Evolutionary conservation across 2,113 vertebrate genomes (phyloP).

Genomic region (Eurystomus gularis): DNA sequence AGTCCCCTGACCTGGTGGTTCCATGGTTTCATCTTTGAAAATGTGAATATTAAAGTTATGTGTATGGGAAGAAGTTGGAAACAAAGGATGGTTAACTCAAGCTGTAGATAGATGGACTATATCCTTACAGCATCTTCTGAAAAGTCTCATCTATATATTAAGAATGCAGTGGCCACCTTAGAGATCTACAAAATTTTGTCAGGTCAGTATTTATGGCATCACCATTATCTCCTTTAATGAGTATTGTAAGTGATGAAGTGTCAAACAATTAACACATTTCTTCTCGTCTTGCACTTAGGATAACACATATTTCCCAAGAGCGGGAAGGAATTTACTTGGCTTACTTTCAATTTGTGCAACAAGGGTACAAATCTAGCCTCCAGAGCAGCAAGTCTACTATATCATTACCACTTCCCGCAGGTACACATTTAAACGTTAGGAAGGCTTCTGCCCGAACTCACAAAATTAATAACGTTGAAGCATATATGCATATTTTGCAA

Average conservation of each 20-base stretch:
- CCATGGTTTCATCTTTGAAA: neutral
- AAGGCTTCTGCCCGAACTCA: neutral
- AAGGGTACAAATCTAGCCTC: neutral
- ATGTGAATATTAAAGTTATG: neutral
- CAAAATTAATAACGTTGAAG: conserved; percentile 2
- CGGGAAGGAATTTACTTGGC: conserved; percentile 33
- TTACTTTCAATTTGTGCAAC: conserved; percentile 7
- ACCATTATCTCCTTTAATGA: conserved; percentile 55
- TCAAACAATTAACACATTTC: conserved; percentile 67
- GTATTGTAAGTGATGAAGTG: conserved; percentile 17
- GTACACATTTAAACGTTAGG: neutral
- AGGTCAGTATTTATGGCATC: neutral
- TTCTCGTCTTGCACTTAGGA: conserved; percentile 20
- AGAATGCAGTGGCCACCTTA: neutral
- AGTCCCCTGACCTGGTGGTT: neutral
- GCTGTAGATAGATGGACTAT: neutral
- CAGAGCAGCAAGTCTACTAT: neutral
- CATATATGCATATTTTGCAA: neutral
- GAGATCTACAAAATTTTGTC: neutral
- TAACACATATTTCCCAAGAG: conserved; percentile 48
- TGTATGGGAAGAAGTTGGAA: neutral
- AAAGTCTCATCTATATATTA: neutral
- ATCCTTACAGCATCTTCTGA: neutral
- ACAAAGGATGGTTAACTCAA: neutral
- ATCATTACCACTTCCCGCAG: conserved; percentile 17